A percentile compares a stretch with the other conserved stretches of the same genome.
Conservation (phyloP, 2,113 vertebrate genomes). For the Prolemur simus region DNA sequence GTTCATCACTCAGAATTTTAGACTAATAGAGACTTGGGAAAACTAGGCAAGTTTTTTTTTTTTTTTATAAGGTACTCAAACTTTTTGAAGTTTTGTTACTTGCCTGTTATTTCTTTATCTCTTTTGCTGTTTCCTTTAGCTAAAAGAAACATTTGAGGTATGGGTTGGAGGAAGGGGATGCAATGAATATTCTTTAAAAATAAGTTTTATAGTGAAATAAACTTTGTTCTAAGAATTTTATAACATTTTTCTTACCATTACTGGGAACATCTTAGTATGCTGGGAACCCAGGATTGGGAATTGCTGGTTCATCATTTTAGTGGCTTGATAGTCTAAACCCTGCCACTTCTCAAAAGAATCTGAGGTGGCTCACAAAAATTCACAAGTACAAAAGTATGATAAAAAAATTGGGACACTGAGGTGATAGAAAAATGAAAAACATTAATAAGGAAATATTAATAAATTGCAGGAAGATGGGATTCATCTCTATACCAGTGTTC, state of each 20-base stretch:
- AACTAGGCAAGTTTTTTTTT: background rate
- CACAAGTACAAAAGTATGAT: background rate
- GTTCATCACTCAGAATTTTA: background rate
- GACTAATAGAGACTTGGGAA: background rate
- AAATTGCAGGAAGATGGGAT: background rate
- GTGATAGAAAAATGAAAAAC: background rate
- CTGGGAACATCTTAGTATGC: background rate
- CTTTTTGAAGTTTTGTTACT: slow-evolving; percentile 13
- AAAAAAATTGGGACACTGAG: background rate
- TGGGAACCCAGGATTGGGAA: background rate
- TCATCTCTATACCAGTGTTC: background rate
- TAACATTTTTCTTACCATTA: slow-evolving; percentile 23
- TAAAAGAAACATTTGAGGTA: background rate
- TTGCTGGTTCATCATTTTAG: background rate
- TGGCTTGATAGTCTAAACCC: background rate
- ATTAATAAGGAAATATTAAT: background rate
- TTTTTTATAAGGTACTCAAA: background rate
- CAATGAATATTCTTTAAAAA: background rate
- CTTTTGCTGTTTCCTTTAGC: background rate
- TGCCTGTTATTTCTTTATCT: background rate
- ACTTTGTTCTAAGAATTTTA: background rate
- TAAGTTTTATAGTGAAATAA: background rate
- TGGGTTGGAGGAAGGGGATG: background rate
- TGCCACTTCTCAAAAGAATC: background rate
- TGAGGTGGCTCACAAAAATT: background rate